phyloP scores from a whole-genome alignment of 2,888 invertebrate genomes.

The Drosophila sordidula region DNA sequence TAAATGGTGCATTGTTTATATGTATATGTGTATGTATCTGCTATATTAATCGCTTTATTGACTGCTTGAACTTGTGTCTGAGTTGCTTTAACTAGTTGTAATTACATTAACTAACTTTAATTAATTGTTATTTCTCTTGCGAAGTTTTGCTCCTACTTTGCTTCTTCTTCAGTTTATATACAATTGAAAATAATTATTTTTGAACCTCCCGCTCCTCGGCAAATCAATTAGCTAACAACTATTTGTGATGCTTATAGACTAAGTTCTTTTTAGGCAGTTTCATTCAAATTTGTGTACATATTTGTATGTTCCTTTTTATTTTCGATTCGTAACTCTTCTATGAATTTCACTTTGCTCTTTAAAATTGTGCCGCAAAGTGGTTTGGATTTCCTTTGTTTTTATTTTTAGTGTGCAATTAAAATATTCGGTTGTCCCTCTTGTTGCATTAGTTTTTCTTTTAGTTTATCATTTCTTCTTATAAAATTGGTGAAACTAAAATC shows the following conservation, averaged over 20 bases:
- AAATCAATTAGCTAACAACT: constrained; percentile 35
- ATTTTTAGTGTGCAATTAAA: constrained; percentile 53
- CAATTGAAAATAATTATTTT: constrained; percentile 57
- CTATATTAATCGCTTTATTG: constrained; percentile 55
- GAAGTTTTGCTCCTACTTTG: constrained; percentile 84
- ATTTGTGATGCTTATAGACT: constrained; percentile 64
- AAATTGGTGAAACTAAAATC: constrained; percentile 66
- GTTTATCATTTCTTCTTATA: constrained; percentile 14
- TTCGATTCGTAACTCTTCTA: constrained; percentile 47
- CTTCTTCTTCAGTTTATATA: constrained; percentile 56
- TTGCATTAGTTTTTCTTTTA: constrained; percentile 22
- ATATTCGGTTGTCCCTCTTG: constrained; percentile 37
- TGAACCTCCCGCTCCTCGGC: background rate
- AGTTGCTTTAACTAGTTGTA: constrained; percentile 53
- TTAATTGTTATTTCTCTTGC: constrained; percentile 69
- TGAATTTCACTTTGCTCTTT: constrained; percentile 43
- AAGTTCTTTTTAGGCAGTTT: constrained; percentile 80
- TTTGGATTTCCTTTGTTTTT: constrained; percentile 47
- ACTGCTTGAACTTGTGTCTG: constrained; percentile 69
- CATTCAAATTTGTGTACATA: constrained; percentile 76
- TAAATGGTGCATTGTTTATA: constrained; percentile 49
- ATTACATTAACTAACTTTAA: constrained; percentile 65
- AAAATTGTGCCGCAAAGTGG: constrained; percentile 66
- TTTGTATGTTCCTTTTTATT: constrained; percentile 41
- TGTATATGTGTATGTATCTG: constrained; percentile 22